These are phyloP conservation scores for Agrotis segetum DNA, from an alignment of 2,888 invertebrate species.

Conservation along the genomic window DNA sequence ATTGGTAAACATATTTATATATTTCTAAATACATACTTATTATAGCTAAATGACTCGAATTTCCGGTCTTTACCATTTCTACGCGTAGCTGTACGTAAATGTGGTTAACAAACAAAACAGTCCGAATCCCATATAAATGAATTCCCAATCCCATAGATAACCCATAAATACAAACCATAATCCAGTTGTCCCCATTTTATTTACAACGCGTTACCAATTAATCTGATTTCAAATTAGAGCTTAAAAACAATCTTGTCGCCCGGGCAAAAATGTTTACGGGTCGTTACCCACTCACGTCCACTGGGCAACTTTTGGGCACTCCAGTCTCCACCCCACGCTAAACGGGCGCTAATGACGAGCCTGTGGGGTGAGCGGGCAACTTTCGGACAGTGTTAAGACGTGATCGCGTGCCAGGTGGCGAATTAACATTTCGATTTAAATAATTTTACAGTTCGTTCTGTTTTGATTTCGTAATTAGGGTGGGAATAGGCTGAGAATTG, in stretches of 20 bases:
- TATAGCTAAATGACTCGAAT: neutral
- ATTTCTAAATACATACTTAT: too few species aligned
- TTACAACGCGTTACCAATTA: slow-evolving; percentile 52
- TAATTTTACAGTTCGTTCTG: slow-evolving; percentile 68
- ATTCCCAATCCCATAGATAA: slow-evolving; percentile 14
- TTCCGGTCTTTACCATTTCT: neutral
- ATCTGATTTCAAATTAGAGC: slow-evolving; percentile 65
- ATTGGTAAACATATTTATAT: too few species aligned
- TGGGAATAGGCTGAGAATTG: slow-evolving; percentile 5
- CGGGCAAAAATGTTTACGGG: slow-evolving; percentile 72
- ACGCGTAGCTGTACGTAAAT: neutral
- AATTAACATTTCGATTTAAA: slow-evolving; percentile 69
- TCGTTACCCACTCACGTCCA: slow-evolving; percentile 72
- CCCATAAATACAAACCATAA: slow-evolving; percentile 31
- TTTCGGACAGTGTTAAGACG: slow-evolving; percentile 70
- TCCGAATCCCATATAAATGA: slow-evolving; percentile 1
- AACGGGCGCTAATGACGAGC: slow-evolving; percentile 68
- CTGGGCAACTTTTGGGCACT: slow-evolving; percentile 70
- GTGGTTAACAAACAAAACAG: neutral
- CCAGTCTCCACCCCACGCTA: slow-evolving; percentile 57
- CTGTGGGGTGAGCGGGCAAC: slow-evolving; percentile 68
- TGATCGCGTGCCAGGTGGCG: slow-evolving; percentile 72
- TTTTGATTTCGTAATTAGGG: slow-evolving; percentile 54
- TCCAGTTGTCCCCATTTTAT: slow-evolving; percentile 38
- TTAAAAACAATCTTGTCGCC: slow-evolving; percentile 68